A percentile compares a stretch with the other conserved stretches of the same genome.
These are phyloP conservation scores for Lasioglossum lativentre DNA, from an alignment of 2,888 invertebrate species.

Conservation along the genomic window DNA sequence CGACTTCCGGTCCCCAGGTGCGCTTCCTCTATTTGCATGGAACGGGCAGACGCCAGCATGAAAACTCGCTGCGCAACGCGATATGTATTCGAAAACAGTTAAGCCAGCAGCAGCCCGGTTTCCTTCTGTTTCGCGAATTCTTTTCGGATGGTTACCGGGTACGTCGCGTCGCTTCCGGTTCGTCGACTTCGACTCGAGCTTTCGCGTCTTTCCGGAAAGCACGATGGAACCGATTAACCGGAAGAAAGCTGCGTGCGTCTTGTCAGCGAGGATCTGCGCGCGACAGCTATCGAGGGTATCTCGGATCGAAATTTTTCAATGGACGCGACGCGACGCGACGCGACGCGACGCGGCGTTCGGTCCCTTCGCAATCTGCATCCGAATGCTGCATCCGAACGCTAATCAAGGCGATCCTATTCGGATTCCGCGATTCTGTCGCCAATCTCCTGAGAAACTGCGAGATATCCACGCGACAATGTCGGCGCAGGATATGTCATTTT, in stretches of 20 bases:
- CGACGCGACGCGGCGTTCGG: too few species aligned
- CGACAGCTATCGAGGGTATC: not conserved
- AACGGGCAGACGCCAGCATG: constrained; percentile 1
- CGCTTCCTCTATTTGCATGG: constrained; percentile 40
- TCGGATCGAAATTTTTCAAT: not conserved
- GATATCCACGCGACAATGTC: not conserved
- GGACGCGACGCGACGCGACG: too few species aligned
- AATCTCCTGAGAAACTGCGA: not conserved
- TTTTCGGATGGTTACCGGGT: not conserved
- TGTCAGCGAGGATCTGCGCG: not conserved
- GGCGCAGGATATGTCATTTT: too few species aligned
- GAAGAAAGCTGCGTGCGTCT: not conserved
- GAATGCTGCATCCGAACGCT: not conserved
- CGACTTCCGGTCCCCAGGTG: constrained; percentile 42
- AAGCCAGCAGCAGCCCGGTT: not conserved
- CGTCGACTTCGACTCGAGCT: not conserved
- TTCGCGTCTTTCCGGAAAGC: not conserved
- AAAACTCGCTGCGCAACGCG: constrained; percentile 20
- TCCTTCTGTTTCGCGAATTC: not conserved
- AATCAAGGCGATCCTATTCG: not conserved
- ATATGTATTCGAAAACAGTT: constrained; percentile 25
- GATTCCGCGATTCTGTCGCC: not conserved
- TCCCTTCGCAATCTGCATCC: not conserved
- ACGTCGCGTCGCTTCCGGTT: not conserved
- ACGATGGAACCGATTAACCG: not conserved